Evolutionary conservation across 2,113 vertebrate species (phyloP), one percentile per base, ranked within the genome.

Genomic region (Pipa parva): DNA sequence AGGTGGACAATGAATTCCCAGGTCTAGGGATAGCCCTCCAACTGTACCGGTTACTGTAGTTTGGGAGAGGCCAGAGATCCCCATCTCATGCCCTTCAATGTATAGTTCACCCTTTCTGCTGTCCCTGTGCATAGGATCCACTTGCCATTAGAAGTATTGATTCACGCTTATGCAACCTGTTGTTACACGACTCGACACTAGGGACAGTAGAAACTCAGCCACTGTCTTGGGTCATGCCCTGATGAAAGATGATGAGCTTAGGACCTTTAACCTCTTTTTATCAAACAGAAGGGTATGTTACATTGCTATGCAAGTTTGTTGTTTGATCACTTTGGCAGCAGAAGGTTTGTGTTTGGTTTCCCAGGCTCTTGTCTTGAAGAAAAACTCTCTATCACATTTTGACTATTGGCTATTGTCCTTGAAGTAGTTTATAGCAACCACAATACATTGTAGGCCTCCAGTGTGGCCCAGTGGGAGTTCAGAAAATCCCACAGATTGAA

Each of bases 121-220:
- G 56, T 51, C 51, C 45, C 64, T 59, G 56, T 68, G 37, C 59
- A n/a, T n/a, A n/a, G n/a, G 45, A 45, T 59, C 26, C 13, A 7
- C 46, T 8, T 67, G 21, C 42, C 17, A 27, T 52, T 21, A 51
- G 51, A 58, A 63, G 18, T 58, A 51, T 20, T 39, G 74, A 74
- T 70, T 61, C 70, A 55, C 48, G 31, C 75, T 85, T 83, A 83
- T 80, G 83, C 81, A 88, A 85, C 71, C 49, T 68, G 73, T 72
- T 71, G 72, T 80, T 81, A 71, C 78, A 77, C 76, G 72, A 81
- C 83, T 83, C 73, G 73, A 54, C 66, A 76, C 74, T 60, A 71
- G 76, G 69, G 59, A 69, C 6, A 13, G 22, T 28, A 51, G 45
- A 26, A 18, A 18, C n/a, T 1, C 45, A 50, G 64, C 3, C 48